These are phyloP conservation scores for Microtus ochrogaster DNA, from an alignment of 2,113 vertebrate species.

Conservation along the genomic window DNA sequence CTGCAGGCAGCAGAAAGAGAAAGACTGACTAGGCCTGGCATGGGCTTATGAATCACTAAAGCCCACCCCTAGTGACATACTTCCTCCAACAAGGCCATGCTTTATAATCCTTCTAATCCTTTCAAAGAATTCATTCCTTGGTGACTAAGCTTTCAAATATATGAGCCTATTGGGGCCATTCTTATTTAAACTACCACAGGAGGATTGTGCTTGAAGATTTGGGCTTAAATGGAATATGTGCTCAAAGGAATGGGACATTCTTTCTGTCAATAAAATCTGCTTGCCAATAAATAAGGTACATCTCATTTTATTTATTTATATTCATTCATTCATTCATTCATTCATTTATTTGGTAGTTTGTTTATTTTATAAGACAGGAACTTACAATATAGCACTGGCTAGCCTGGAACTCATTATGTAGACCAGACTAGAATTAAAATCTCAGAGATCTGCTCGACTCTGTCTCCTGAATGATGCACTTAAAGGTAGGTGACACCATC, in stretches of 20 bases:
- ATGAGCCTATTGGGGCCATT: not conserved
- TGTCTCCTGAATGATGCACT: not conserved
- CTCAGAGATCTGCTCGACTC: not conserved
- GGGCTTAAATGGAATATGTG: too few relatives aligned
- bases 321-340: not conserved
- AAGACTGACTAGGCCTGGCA: not conserved
- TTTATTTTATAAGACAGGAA: not conserved
- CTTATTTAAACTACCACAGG: not conserved
- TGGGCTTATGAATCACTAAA: not conserved
- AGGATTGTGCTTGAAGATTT: not conserved
- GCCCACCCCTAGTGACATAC: not conserved
- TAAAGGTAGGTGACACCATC: not conserved
- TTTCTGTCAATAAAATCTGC: not conserved
- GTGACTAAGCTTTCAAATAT: not conserved
- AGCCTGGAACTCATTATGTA: not conserved
- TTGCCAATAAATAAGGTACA: not conserved
- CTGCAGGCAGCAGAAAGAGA: not conserved
- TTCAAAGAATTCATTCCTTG: not conserved
- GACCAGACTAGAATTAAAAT: not conserved
- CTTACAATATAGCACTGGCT: not conserved
- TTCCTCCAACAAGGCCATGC: not conserved
- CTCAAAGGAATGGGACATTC: not conserved
- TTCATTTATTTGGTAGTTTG: not conserved
- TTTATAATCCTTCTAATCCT: not conserved
- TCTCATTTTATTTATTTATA: not conserved